phyloP scores from a whole-genome alignment of 2,888 invertebrate species.

The Synanthedon tipuliformis region DNA sequence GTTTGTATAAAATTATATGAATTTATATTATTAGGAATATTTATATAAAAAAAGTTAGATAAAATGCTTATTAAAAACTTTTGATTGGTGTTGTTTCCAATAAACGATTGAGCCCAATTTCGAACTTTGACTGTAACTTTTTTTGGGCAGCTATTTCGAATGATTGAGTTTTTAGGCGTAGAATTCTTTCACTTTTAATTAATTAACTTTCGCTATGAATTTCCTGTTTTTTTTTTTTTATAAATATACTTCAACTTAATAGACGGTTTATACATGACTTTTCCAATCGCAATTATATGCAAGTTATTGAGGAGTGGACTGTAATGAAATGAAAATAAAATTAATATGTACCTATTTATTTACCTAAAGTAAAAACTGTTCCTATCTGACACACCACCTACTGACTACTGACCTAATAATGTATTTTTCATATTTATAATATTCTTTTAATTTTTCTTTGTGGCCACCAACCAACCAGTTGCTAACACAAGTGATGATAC shows the following conservation, averaged over 20 bases:
- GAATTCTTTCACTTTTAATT: background rate
- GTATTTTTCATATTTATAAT: too few relatives aligned
- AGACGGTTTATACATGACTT: too few relatives aligned
- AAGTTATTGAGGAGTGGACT: too few relatives aligned
- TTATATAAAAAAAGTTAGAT: conserved; percentile 3
- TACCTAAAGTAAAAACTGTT: too few relatives aligned
- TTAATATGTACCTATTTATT: too few relatives aligned
- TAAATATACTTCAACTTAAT: background rate
- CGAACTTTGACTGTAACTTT: conserved; percentile 22
- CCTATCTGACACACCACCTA: too few relatives aligned
- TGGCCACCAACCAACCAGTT: too few relatives aligned
- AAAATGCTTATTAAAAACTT: conserved; percentile 8
- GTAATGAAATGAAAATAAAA: too few relatives aligned
- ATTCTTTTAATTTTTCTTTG: too few relatives aligned
- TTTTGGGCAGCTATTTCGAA: background rate
- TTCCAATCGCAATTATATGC: too few relatives aligned
- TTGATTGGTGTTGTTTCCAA: conserved; percentile 31
- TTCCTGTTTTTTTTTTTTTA: background rate
- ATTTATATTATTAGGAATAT: background rate
- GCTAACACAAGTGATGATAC: too few relatives aligned
- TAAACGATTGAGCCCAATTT: conserved; percentile 54
- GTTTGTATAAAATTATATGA: background rate
- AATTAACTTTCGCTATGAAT: background rate
- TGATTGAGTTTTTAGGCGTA: background rate
- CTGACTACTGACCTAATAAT: too few relatives aligned